Percentiles rank a stretch among this genome's conserved stretches.
Conservation (phyloP, 2,797 vertebrate genomes). For the Botia almorhae region DNA sequence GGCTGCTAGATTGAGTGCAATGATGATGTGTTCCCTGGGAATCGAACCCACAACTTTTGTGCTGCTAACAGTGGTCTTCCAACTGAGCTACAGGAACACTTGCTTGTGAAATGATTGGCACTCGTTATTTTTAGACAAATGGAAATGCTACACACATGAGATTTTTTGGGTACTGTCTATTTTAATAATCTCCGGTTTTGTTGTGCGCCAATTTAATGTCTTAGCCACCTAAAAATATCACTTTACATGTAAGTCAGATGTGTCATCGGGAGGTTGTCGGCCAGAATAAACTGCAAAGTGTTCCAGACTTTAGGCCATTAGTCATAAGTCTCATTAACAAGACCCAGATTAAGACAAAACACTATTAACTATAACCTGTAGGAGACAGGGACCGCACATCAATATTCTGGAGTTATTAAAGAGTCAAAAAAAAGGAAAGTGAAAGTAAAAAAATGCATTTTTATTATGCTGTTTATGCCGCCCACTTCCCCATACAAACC, state of each 20-base stretch:
- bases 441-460: neutral
- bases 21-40: too few relatives aligned
- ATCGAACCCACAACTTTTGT: too few relatives aligned
- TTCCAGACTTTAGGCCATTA: neutral
- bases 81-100: too few relatives aligned
- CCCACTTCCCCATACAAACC: slow-evolving; percentile 9
- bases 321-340: neutral
- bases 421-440: neutral
- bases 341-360: neutral
- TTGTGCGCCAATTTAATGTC: neutral
- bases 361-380: neutral
- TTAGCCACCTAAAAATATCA: too few relatives aligned
- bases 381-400: neutral
- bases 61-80: too few relatives aligned
- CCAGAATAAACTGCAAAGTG: neutral
- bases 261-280: neutral
- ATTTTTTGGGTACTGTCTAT: neutral
- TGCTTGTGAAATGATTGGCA: neutral
- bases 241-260: too few relatives aligned
- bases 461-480: neutral
- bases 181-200: neutral
- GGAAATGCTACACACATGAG: neutral
- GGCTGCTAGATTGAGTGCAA: too few relatives aligned
- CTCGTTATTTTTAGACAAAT: neutral
- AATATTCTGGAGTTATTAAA: neutral